Base-by-base conservation (phyloP, 2,888 invertebrate genomes). In the Scrobipalpa atriplicella region DNA sequence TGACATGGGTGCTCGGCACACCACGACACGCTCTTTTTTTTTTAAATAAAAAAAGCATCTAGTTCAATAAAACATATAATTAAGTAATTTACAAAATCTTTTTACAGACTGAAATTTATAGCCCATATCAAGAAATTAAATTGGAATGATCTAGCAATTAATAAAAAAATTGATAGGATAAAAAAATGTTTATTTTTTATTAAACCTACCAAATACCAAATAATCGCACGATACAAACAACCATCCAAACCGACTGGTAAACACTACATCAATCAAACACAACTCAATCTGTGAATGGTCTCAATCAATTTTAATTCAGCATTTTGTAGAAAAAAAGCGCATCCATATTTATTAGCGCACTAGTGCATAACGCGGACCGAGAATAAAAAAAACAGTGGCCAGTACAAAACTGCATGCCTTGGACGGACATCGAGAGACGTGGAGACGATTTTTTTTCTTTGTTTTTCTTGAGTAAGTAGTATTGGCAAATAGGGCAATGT, bases 341-440 rank as follows among this genome's bases (percentile, higher is more conserved):
- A 87, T 89, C 77, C 89, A 89, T 89, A 88, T 89, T 88, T 78
- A 90, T 89, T 68, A 69, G 79, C 68, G 72, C 84, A 76, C 71
- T 89, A 71, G 78, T 75, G 90, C 87, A 90, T 92, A 79, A 86
- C 79, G 81, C 86, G 75, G 78, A 84, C 83, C 89, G 78, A 70
- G 73, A 76, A 74, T 74, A 79, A 80, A 87, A 89, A 89, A 87
- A 83, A 80, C 87, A 72, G 91, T 90, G 89, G 92, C 90, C 71
- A 67, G 76, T 78, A 80, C 78, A 81, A 82, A 81, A 82, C 84
- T 83, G 87, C 86, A 84, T 84, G 82, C 85, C 83, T 75, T 69
- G 69, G 69, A 66, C 68, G 84, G 80, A 88, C 86, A 88, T 73
- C 80, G 85, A 85, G 75, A 84, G 86, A 84, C 80, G 82, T 83